Evolutionary conservation across 2,888 invertebrate genomes (phyloP).

Genomic region (Caenorhabditis sulstoni): DNA sequence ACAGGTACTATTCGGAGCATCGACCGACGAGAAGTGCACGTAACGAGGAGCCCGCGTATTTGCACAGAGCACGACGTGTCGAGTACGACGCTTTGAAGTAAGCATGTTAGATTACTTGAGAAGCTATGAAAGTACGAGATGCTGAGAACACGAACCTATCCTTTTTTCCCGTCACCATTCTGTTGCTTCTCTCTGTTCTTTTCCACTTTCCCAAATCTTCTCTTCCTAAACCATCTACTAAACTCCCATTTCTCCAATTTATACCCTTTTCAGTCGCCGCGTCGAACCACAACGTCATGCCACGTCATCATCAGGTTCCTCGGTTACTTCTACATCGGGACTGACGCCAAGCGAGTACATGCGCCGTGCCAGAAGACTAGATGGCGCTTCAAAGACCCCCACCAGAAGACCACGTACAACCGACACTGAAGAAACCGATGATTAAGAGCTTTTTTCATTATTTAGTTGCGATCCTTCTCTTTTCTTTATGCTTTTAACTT

Average conservation of each 20-base stretch:
- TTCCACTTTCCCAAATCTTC: too few relatives aligned
- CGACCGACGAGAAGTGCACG: constrained; percentile 17
- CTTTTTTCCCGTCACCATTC: too few relatives aligned
- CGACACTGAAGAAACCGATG: constrained; percentile 6
- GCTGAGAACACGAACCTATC: too few relatives aligned
- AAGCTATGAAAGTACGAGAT: too few relatives aligned
- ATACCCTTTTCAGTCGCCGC: background rate
- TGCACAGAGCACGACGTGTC: constrained; percentile 12
- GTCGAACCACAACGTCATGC: constrained; percentile 10
- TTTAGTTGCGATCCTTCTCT: background rate
- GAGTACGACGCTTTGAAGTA: constrained; percentile 27
- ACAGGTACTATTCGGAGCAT: constrained; percentile 27
- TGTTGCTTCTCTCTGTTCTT: too few relatives aligned
- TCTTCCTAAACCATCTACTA: too few relatives aligned
- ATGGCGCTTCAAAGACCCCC: constrained; percentile 33
- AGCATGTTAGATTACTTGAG: background rate
- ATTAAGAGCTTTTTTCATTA: background rate
- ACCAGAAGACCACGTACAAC: constrained; percentile 12
- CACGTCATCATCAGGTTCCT: constrained; percentile 8
- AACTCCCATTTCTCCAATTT: too few relatives aligned
- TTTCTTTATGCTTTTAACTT: constrained; percentile 7
- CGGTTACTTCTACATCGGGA: background rate
- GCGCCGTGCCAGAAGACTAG: constrained; percentile 26
- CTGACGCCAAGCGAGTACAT: constrained; percentile 48
- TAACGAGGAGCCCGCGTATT: background rate